Evolutionary conservation across 2,888 invertebrate species (phyloP), one percentile per base, ranked within the genome.

Genomic region (Eristalinus aeneus): DNA sequence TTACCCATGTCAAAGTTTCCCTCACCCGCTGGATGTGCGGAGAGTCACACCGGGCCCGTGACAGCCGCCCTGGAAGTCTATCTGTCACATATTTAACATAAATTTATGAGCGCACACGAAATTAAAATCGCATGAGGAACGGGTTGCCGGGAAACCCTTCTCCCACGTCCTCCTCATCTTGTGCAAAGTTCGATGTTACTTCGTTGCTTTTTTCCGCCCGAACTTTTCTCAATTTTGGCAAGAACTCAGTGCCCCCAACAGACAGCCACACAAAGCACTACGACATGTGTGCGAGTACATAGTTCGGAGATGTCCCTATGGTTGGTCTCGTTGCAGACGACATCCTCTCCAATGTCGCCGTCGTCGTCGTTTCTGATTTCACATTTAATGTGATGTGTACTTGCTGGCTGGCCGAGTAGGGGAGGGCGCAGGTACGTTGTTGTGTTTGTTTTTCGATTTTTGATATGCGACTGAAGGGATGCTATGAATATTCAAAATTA

Each of bases 61-160:
- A 56, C 56, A 46, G 27, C 31, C 27, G 23, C 34, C 27, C n/a
- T 1, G 22, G 23, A 31, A 68, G 64, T 65, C 65, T 54, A 54
- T 60, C 69, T 81, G 81, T 71, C 69, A 67, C 58, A 64, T 31
- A 36, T 81, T 71, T 69, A 81, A 75, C 69, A 69, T 69, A 39
- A 74, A 81, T 74, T 75, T 71, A 81, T 81, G 81, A 80, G 67
- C 67, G 67, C 73, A 73, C 54, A 79, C 67, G 63, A 74, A 74
- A 80, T 80, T 80, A 80, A 65, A 67, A 53, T 67, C 60, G 27
- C 27, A 9, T 46, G 36, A 65, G 27, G 32, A 61, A 56, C 31
- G 31, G 27, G 9, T 23, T 31, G 0, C 2, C n/a, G 56, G 1
- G 58, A 9, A 31, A 16, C 39, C 1, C 65, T 31, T 1, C 65